Base-by-base conservation (phyloP, 2,113 vertebrate species). In the Morone chrysops region DNA sequence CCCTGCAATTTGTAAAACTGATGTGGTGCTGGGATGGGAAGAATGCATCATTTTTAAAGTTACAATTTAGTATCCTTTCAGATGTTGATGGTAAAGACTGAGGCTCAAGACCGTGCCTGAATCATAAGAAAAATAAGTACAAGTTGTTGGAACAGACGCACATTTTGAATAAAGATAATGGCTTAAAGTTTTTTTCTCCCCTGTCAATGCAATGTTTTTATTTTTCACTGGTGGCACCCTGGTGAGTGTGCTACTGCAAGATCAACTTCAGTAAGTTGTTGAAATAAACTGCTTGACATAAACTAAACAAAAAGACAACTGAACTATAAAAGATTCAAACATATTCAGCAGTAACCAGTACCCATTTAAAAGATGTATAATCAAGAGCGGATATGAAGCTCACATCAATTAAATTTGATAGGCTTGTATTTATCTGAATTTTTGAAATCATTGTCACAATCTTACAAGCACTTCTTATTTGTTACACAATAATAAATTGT, bases 161-260 rank as follows among this genome's bases (percentile, higher is more conserved):
- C 22, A 67, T 59, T 78, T 86, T 66, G 67, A 84, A 80, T 66
- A 59, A 78, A 81, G 62, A 77, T 83, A 85, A 74, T 70, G 22
- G 22, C 8, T 73, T 75, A 54, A 60, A 79, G 43, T 85, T 82
- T 81, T 43, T 38, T 54, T 80, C 84, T 84, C 68, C 41, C 38
- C 41, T 31, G 61, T 62, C 61, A 78, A 40, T 47, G 51, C 36
- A 67, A 63, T 67, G 43, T n/a, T 76, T 78, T 61, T 63, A 45
- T 62, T 57, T 77, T 61, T 69, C 40, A 75, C 65, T 75, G 36
- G 71, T 36, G 61, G 56, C 84, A 40, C 69, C 70, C 67, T 22
- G 8, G 65, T 68, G 83, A 59, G 69, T 22, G 18, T 53, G 51
- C 22, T 12, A 51, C 68, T 22, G 45, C 18, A 76, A 54, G 25